A percentile compares a stretch with the other conserved stretches of the same genome.
Conservation (phyloP, 2,113 vertebrate species). For the Dipodomys stephensi region DNA sequence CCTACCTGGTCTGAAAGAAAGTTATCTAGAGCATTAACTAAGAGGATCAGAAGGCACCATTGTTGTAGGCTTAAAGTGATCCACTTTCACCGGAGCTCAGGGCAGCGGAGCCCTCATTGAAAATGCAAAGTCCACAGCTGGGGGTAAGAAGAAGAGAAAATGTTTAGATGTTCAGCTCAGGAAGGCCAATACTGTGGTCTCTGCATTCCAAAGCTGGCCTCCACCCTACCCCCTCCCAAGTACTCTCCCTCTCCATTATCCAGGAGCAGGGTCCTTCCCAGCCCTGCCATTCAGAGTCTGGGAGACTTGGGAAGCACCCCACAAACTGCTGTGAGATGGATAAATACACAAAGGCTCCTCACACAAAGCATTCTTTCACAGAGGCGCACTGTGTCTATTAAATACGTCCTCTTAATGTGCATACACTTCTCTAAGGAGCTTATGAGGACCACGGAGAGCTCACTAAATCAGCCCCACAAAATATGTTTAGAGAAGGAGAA, state of each 20-base stretch:
- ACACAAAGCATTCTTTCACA: constrained; percentile 91
- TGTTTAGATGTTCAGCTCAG: constrained; percentile 75
- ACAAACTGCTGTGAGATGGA: constrained; percentile 85
- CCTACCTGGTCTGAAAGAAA: constrained; percentile 73
- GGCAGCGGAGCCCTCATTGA: constrained; percentile 84
- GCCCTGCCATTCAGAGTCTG: constrained; percentile 84
- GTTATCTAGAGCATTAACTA: constrained; percentile 41
- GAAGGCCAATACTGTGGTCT: constrained; percentile 82
- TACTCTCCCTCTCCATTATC: constrained; percentile 84
- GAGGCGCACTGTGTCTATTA: constrained; percentile 84
- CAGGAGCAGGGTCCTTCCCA: constrained; percentile 85
- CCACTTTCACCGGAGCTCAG: constrained; percentile 74
- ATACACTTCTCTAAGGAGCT: constrained; percentile 86
- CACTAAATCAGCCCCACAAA: constrained; percentile 69
- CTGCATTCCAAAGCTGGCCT: constrained; percentile 71
- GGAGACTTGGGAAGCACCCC: constrained; percentile 85
- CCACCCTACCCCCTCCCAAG: constrained; percentile 68
- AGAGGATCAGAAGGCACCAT: constrained; percentile 65
- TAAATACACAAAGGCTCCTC: constrained; percentile 87
- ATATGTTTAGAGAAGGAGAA: constrained; percentile 68
- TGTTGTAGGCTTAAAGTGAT: constrained; percentile 75
- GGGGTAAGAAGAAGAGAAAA: constrained; percentile 78
- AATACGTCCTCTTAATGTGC: constrained; percentile 88
- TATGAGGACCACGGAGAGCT: constrained; percentile 78
- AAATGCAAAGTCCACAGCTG: constrained; percentile 90